Evolutionary conservation across 1,140 invertebrate genomes (phyloP).

Genomic region (Nasonia giraulti): DNA sequence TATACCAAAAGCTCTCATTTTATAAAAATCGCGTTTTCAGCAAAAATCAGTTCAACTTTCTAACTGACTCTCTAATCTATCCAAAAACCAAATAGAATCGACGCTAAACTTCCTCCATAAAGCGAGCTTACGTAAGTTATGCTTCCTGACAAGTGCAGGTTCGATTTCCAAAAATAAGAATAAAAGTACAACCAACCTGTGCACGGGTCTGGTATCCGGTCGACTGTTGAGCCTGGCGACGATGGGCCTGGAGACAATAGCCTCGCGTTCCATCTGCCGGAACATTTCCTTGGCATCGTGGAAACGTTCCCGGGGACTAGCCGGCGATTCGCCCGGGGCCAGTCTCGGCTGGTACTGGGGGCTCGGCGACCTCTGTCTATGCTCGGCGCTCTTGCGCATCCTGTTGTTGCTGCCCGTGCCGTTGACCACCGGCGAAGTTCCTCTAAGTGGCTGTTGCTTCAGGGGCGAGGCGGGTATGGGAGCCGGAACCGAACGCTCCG

Average conservation of each 20-base stretch:
- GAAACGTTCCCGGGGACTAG: conserved; percentile 82
- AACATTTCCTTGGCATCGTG: conserved; percentile 90
- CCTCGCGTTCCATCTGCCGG: conserved; percentile 83
- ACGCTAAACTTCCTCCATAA: no score
- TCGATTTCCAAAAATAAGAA: no score
- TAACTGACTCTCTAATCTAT: not conserved
- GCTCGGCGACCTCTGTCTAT: conserved; percentile 74
- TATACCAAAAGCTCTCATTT: no score
- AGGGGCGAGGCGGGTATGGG: conserved; percentile 60
- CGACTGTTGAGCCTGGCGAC: conserved; percentile 58
- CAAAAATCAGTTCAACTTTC: not conserved
- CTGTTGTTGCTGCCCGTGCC: conserved; percentile 53
- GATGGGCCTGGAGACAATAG: conserved; percentile 74
- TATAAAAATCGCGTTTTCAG: not conserved
- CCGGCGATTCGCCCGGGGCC: conserved; percentile 61
- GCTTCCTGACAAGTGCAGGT: no score
- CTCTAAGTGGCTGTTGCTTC: conserved; percentile 28
- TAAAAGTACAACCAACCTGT: conserved; percentile 26
- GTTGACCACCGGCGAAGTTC: conserved; percentile 29
- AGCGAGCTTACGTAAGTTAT: no score
- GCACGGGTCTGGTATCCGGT: conserved; percentile 7
- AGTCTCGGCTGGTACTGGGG: conserved; percentile 71
- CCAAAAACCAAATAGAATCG: no score
- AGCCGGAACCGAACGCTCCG: conserved; percentile 61
- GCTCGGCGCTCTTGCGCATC: conserved; percentile 65